These are phyloP conservation scores for Amniataba percoides DNA, from an alignment of 2,797 vertebrate genomes.

Conservation along the genomic window DNA sequence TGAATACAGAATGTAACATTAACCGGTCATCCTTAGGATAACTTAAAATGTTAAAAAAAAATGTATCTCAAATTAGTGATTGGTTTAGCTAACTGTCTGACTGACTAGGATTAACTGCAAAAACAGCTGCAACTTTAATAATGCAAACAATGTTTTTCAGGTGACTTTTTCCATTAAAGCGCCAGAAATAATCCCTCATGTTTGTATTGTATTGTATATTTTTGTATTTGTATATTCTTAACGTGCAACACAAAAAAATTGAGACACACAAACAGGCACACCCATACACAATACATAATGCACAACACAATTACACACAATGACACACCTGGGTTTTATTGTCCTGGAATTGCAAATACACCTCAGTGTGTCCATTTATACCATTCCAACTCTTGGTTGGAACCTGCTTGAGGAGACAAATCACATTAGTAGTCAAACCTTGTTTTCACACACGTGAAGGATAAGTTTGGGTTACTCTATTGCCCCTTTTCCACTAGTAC, in stretches of 20 bases:
- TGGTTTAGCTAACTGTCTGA: neutral
- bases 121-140: neutral
- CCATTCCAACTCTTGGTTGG: slow-evolving; percentile 67
- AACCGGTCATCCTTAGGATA: neutral
- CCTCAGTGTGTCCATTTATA: slow-evolving; percentile 74
- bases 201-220: too few relatives aligned
- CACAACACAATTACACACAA: slow-evolving; percentile 16
- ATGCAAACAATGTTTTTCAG: neutral
- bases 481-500: too few relatives aligned
- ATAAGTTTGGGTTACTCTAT: neutral
- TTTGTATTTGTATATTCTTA: neutral
- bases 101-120: neutral
- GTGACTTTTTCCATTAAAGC: neutral
- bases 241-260: too few relatives aligned
- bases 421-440: neutral
- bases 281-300: neutral
- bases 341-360: slow-evolving; percentile 79
- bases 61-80: neutral
- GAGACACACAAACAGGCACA: neutral
- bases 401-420: slow-evolving; percentile 52
- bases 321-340: slow-evolving; percentile 75
- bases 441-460: neutral
- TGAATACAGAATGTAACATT: neutral
- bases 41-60: neutral
- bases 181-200: too few relatives aligned